These are phyloP conservation scores for Procavia capensis DNA, from an alignment of 2,113 vertebrate genomes.

Conservation along the genomic window DNA sequence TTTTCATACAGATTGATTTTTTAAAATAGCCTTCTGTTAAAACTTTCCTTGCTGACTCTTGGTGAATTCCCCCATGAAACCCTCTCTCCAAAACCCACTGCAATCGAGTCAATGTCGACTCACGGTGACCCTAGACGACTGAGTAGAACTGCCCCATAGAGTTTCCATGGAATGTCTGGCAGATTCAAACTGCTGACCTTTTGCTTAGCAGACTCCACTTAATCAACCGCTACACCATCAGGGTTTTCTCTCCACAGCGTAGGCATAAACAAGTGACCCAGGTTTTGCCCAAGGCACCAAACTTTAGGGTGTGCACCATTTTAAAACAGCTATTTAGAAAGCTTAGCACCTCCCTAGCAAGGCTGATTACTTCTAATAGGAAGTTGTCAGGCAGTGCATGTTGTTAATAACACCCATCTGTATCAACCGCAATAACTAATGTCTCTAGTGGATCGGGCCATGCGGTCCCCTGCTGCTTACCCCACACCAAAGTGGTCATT, in stretches of 20 bases:
- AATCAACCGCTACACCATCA: too few species aligned
- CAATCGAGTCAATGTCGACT: too few species aligned
- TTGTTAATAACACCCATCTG: not conserved
- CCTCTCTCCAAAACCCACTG: not conserved
- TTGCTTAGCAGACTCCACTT: too few species aligned
- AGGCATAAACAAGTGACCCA: not conserved
- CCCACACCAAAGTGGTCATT: not conserved
- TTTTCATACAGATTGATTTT: not conserved
- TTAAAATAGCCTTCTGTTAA: not conserved
- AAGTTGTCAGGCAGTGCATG: not conserved
- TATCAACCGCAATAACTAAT: not conserved
- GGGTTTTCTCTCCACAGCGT: not conserved
- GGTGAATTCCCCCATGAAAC: not conserved
- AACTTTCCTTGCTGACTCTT: not conserved
- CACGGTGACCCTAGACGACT: too few species aligned
- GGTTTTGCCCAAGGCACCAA: not conserved
- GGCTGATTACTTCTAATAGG: not conserved
- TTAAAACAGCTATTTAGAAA: constrained; percentile 51
- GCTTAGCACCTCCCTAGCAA: constrained; percentile 23
- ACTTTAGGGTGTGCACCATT: not conserved
- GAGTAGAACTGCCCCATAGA: too few species aligned
- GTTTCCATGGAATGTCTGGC: too few species aligned
- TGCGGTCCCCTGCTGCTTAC: not conserved
- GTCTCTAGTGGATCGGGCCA: not conserved
- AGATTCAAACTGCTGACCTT: too few species aligned